These are phyloP conservation scores for Epinephelus lanceolatus DNA, from an alignment of 2,113 vertebrate genomes.

Conservation along the genomic window DNA sequence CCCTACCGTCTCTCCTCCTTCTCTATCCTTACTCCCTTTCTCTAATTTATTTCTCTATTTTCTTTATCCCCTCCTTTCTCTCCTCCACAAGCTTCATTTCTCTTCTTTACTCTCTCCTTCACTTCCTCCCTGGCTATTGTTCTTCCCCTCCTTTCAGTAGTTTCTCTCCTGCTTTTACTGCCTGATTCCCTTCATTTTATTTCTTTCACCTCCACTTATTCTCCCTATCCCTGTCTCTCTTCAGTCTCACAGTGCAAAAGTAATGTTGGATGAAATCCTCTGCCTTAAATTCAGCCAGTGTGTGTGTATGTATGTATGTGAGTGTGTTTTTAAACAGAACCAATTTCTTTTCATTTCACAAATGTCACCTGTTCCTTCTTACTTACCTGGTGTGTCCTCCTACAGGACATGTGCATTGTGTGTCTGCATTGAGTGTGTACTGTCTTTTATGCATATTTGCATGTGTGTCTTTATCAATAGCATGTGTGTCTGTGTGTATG, in stretches of 20 bases:
- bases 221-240: not conserved
- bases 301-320: conserved; percentile 7
- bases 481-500: no score
- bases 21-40: not conserved
- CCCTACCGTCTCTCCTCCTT: not conserved
- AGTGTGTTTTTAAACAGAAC: not conserved
- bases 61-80: conserved; percentile 8
- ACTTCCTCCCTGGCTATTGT: not conserved
- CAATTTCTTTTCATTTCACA: no score
- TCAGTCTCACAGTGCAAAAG: not conserved
- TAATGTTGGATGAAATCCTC: not conserved
- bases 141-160: not conserved
- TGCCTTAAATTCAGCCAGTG: not conserved
- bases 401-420: no score
- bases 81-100: conserved; percentile 21
- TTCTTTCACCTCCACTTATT: not conserved
- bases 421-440: no score
- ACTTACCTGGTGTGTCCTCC: no score
- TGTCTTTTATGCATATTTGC: no score
- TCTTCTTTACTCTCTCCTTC: conserved; percentile 8
- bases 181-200: not conserved
- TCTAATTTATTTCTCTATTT: conserved; percentile 45
- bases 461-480: no score
- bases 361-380: no score
- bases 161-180: not conserved